Evolutionary conservation across 2,888 invertebrate genomes (phyloP).

Genomic region (Tetheella fluctuosa): DNA sequence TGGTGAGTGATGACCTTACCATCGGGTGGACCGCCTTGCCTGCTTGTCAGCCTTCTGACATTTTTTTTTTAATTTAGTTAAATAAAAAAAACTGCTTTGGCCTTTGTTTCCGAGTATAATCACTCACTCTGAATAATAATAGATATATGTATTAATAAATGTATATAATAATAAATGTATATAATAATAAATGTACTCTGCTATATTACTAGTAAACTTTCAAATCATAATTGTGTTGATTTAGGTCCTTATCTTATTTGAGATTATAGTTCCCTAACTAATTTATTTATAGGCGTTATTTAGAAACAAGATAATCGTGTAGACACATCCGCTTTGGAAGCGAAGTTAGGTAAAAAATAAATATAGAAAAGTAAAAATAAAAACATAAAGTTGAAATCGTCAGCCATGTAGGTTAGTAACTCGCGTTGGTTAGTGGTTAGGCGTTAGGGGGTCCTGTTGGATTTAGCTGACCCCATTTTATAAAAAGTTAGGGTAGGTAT

Average conservation of each 20-base stretch:
- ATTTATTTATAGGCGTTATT: constrained; percentile 3
- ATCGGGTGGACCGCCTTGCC: no score
- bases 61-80: no score
- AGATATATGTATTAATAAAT: no score
- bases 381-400: not conserved
- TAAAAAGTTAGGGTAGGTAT: not conserved
- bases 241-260: constrained; percentile 2
- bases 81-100: no score
- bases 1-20: no score
- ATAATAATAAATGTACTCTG: not conserved
- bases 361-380: not conserved
- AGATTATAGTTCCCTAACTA: constrained; percentile 7
- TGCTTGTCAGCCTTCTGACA: no score
- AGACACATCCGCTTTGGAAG: not conserved
- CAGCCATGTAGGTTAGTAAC: not conserved
- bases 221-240: constrained; percentile 5
- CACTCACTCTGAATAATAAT: not conserved
- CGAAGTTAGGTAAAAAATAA: no score
- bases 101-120: constrained; percentile 2
- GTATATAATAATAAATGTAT: not conserved
- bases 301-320: not conserved
- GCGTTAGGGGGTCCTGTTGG: not conserved
- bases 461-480: constrained; percentile 5
- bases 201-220: not conserved
- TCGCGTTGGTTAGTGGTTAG: no score